Conservation (phyloP, 2,113 vertebrate species). For the Psilopogon haemacephalus region DNA sequence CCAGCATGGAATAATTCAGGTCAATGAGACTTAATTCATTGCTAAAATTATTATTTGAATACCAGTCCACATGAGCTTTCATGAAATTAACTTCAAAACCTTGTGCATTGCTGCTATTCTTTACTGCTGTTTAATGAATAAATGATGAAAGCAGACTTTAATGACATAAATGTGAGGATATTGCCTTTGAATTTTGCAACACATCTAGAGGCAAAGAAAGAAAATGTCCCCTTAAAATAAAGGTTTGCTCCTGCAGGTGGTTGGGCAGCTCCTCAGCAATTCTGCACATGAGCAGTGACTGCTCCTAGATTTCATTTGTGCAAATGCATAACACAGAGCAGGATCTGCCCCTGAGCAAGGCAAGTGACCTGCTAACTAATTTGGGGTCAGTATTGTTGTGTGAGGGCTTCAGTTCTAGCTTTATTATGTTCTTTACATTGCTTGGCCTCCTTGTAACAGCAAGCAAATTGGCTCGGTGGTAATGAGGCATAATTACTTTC, state of each 20-base stretch:
- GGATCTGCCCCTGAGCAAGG: neutral
- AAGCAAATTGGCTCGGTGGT: neutral
- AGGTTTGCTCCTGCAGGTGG: neutral
- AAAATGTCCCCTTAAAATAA: neutral
- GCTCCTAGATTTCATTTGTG: neutral
- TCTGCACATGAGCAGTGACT: neutral
- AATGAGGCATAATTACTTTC: neutral
- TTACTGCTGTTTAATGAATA: neutral
- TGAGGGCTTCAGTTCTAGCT: neutral
- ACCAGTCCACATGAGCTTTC: neutral
- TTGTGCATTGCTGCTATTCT: neutral
- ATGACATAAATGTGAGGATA: neutral
- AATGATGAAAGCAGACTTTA: neutral
- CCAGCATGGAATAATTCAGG: neutral
- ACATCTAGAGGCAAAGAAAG: neutral
- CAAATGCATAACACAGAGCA: neutral
- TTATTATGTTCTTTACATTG: neutral
- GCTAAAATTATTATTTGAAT: constrained; percentile 1
- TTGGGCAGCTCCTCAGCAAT: neutral
- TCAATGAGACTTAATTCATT: neutral
- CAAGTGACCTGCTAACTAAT: neutral
- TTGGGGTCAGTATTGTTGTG: neutral
- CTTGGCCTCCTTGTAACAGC: neutral
- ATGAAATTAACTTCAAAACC: neutral
- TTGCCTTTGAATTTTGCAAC: constrained; percentile 4